Conservation (phyloP, 2,113 vertebrate species). For the Catharus minimus region DNA sequence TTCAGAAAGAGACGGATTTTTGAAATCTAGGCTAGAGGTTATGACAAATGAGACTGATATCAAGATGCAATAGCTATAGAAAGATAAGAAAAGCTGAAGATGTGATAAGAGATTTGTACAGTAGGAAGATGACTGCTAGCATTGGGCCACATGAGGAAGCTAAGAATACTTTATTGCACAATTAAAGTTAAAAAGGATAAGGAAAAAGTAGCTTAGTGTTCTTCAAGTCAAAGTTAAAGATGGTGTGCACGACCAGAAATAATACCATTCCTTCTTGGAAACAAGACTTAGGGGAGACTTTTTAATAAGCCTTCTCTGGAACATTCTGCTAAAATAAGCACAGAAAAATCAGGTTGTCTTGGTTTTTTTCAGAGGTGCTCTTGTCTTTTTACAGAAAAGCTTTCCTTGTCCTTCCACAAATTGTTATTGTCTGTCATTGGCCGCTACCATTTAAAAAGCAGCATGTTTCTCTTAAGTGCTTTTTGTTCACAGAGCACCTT, state of each 20-base stretch:
- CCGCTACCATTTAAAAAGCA: constrained; percentile 20
- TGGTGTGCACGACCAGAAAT: neutral
- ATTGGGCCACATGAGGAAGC: neutral
- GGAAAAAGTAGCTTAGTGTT: neutral
- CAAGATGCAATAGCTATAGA: neutral
- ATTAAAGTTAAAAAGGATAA: constrained; percentile 57
- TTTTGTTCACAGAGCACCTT: constrained; percentile 31
- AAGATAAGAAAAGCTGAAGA: constrained; percentile 43
- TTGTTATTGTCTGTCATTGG: constrained; percentile 22
- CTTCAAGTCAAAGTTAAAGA: constrained; percentile 55
- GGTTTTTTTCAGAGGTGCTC: neutral
- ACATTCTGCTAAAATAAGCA: constrained; percentile 9
- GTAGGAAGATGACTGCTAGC: constrained; percentile 31
- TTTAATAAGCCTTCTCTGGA: neutral
- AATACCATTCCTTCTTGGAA: neutral
- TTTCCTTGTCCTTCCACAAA: neutral
- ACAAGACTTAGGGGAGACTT: neutral
- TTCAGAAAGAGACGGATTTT: neutral
- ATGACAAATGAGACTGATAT: neutral
- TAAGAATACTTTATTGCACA: constrained; percentile 50
- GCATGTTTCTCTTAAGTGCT: constrained; percentile 10
- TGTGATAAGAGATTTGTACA: constrained; percentile 26
- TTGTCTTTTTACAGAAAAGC: constrained; percentile 24
- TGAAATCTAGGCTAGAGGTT: constrained; percentile 24
- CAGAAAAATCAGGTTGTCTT: constrained; percentile 14